Evolutionary conservation across 2,888 invertebrate species (phyloP), one percentile per base, ranked within the genome.

Genomic region (Crocallis elinguaria): DNA sequence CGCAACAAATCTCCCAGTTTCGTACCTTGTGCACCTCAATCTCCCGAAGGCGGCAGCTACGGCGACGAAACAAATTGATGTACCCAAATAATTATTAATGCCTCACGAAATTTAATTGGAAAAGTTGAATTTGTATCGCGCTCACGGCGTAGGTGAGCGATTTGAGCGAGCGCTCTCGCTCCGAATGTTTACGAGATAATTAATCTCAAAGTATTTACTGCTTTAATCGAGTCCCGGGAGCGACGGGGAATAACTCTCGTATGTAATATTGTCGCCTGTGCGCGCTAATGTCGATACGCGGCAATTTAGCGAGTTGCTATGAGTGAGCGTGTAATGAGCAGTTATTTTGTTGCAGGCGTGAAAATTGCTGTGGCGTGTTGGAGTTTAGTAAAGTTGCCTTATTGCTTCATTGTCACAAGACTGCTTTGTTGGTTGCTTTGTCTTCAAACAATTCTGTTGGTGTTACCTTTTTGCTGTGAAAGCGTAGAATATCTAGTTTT

Each of bases 61-160:
- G 77, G 85, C 84, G 86, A 87, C 87, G 92, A 89, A 91, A 92
- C 91, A 92, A 92, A 92, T 92, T 92, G 92, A 92, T 92, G 92
- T 92, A 92, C 91, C 92, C 88, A 90, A 91, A 92, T 91, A 92
- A 92, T 92, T 92, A 92, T 92, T 92, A 91, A 92, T 92, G 92
- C 92, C 89, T 92, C 91, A 92, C 89, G 91, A 92, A 92, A 92
- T 92, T 92, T 92, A 92, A 92, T 92, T 92, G 92, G 92, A 92
- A 92, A 92, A 92, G 92, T 92, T 92, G 91, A 91, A 92, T 91
- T 90, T 88, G 90, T 91, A 88, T 88, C 90, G 85, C 84, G 88
- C 84, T 87, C 85, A 87, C 89, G 88, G 88, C 86, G 88, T 89
- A 90, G 90, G 91, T 90, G 89, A 87, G 88, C 88, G 88, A 86